phyloP scores from a whole-genome alignment of 2,888 invertebrate species.

The Tipula lateralis region DNA sequence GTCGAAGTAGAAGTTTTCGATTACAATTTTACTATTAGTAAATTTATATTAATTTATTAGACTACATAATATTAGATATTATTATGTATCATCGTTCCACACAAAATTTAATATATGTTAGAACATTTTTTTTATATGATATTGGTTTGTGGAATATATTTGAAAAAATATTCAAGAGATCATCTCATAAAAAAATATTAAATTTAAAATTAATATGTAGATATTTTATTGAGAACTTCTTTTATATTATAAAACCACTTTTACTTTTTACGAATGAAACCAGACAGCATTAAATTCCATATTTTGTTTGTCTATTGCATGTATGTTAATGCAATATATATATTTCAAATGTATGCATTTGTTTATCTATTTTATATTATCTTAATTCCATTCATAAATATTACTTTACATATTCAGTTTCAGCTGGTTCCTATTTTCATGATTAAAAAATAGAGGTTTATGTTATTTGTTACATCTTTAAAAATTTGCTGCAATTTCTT shows the following conservation, averaged over 20 bases:
- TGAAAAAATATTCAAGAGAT: no score
- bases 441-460: no score
- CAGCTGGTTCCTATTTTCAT: no score
- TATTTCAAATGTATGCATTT: not conserved
- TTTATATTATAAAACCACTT: not conserved
- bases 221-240: not conserved
- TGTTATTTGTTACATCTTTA: no score
- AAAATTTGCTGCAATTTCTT: no score
- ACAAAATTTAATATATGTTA: no score
- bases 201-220: no score
- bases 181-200: no score
- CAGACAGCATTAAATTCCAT: not conserved
- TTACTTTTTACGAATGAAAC: not conserved
- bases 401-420: no score
- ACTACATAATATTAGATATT: no score
- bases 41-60: not conserved
- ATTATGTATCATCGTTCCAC: no score
- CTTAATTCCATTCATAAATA: not conserved
- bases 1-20: not conserved
- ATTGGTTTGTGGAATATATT: no score
- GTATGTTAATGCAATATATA: not conserved
- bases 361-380: not conserved
- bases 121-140: not conserved
- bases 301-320: not conserved
- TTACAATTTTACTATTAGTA: not conserved